phyloP scores from a whole-genome alignment of 2,113 vertebrate species.

The Gila orcuttii region DNA sequence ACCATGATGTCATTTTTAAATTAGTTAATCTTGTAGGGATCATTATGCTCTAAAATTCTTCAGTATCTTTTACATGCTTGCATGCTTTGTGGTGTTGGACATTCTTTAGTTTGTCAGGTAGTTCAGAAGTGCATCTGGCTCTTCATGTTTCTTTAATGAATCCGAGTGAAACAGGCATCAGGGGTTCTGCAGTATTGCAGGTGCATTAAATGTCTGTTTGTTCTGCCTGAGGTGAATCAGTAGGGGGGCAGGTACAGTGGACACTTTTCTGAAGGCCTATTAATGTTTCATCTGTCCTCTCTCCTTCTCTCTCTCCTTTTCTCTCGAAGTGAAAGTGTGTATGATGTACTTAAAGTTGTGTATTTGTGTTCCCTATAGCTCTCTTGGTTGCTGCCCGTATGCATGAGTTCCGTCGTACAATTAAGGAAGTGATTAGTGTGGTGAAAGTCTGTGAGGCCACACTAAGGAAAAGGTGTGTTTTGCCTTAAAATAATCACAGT shows the following conservation, averaged over 20 bases:
- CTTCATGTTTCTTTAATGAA: conserved; percentile 44
- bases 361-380: conserved; percentile 71
- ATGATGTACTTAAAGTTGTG: not conserved
- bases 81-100: not conserved
- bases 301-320: not conserved
- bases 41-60: not conserved
- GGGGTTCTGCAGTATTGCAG: conserved; percentile 2
- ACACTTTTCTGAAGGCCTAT: conserved; percentile 20
- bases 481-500: not conserved
- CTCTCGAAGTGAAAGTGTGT: not conserved
- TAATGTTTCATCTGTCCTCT: conserved; percentile 31
- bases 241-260: conserved; percentile 24
- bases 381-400: conserved; percentile 93
- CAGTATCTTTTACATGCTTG: not conserved
- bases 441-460: conserved; percentile 97
- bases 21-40: not conserved
- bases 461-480: conserved; percentile 87
- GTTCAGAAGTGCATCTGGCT: conserved; percentile 24
- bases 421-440: conserved; percentile 90
- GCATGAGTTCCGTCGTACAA: conserved; percentile 92
- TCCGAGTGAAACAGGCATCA: conserved; percentile 4
- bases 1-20: not conserved
- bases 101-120: conserved; percentile 12
- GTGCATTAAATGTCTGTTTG: conserved; percentile 34
- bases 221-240: conserved; percentile 36